Evolutionary conservation across 2,797 vertebrate species (phyloP).

Genomic region (Podargus strigoides): DNA sequence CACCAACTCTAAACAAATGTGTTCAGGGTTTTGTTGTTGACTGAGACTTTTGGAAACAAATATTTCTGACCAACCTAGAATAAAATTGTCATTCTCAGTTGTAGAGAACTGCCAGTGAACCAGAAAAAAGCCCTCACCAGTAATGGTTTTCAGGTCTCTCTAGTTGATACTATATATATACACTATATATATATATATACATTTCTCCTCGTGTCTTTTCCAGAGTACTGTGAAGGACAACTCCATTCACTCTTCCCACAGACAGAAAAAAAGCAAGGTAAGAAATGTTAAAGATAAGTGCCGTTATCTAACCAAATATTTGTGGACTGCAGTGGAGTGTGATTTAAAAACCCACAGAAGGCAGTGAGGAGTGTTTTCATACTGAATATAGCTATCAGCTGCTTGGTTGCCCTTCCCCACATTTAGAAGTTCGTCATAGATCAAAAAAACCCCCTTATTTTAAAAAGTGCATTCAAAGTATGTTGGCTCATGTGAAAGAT

Average conservation of each 20-base stretch:
- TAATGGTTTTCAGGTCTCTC: neutral
- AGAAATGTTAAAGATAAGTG: slow-evolving; percentile 30
- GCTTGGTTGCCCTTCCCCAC: neutral
- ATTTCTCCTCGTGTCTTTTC: neutral
- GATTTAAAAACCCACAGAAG: slow-evolving; percentile 10
- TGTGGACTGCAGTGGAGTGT: slow-evolving; percentile 14
- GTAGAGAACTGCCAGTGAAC: neutral
- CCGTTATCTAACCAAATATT: slow-evolving; percentile 29
- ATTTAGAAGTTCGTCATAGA: neutral
- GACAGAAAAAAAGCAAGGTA: slow-evolving; percentile 55
- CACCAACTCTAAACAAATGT: neutral
- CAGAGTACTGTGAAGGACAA: slow-evolving; percentile 42
- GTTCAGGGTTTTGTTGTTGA: neutral
- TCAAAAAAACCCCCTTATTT: neutral
- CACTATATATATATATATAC: neutral
- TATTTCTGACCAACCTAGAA: neutral
- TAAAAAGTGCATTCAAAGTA: neutral
- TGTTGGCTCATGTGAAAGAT: neutral
- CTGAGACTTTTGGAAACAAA: neutral
- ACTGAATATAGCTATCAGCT: slow-evolving; percentile 38
- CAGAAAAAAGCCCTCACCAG: neutral
- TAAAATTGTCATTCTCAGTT: neutral
- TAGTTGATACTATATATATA: neutral
- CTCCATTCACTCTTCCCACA: neutral
- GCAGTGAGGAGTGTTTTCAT: neutral